Conservation (phyloP, 2,888 invertebrate species). For the Ctena decussata region DNA sequence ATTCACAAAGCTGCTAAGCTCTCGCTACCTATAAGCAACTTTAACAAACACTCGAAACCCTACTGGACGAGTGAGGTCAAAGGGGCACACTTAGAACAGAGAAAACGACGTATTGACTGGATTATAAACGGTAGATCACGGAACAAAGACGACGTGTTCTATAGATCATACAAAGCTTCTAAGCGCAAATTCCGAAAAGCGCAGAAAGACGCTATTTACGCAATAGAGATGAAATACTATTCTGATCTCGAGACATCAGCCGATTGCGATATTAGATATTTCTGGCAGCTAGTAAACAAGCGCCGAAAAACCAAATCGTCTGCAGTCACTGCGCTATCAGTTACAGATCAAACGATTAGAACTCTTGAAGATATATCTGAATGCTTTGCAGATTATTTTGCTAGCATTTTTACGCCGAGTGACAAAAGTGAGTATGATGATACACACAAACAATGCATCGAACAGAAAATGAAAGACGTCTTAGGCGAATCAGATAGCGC, state of each 20-base stretch:
- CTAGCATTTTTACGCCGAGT: not conserved
- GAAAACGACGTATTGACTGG: conserved; percentile 1
- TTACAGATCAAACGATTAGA: not conserved
- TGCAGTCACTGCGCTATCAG: not conserved
- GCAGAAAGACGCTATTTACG: not conserved
- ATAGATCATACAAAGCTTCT: not conserved
- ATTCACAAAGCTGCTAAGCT: not conserved
- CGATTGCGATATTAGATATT: not conserved
- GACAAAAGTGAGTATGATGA: not conserved
- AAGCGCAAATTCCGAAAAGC: not conserved
- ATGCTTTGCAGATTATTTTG: not conserved
- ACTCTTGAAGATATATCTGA: not conserved
- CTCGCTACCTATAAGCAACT: conserved; percentile 9
- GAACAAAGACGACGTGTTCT: too few species aligned
- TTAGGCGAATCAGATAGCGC: not conserved
- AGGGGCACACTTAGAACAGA: conserved; percentile 9
- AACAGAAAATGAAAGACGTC: not conserved
- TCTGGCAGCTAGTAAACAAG: conserved; percentile 2
- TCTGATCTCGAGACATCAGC: not conserved
- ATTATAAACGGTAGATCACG: not conserved
- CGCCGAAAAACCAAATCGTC: not conserved
- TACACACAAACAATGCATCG: not conserved
- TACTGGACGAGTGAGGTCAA: conserved; percentile 37
- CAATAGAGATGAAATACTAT: not conserved
- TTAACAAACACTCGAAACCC: conserved; percentile 29